A percentile compares a stretch with the other conserved stretches of the same genome.
These are phyloP conservation scores for Thereva unica DNA, from an alignment of 2,888 invertebrate genomes.

Conservation along the genomic window DNA sequence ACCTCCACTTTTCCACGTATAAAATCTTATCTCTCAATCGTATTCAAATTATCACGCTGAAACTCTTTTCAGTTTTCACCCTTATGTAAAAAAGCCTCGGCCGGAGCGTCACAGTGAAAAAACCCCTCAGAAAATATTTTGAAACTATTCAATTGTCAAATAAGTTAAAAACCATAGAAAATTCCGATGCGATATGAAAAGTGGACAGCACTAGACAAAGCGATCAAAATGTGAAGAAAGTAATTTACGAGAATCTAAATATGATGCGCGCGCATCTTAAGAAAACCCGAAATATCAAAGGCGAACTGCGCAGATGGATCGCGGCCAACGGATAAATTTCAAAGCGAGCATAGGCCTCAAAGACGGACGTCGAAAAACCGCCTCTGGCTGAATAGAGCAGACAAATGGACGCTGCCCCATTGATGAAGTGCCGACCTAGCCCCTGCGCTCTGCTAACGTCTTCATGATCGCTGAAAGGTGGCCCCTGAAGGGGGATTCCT, in stretches of 20 bases:
- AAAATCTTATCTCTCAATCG: too few relatives aligned
- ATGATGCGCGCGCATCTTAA: conserved; percentile 33
- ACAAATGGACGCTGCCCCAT: conserved; percentile 12
- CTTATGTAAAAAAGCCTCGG: too few relatives aligned
- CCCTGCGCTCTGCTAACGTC: neutral
- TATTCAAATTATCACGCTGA: too few relatives aligned
- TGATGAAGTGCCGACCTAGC: conserved; percentile 1
- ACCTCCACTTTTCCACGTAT: too few relatives aligned
- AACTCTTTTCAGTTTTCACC: too few relatives aligned
- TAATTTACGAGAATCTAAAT: conserved; percentile 27
- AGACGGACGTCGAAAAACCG: conserved; percentile 13
- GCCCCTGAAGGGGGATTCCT: conserved; percentile 17
- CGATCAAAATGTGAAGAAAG: conserved; percentile 12
- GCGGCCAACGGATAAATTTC: conserved; percentile 26
- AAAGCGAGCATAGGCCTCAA: neutral
- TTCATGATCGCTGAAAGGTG: conserved; percentile 16
- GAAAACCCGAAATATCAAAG: neutral
- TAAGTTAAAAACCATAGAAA: conserved; percentile 32
- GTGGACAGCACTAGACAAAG: conserved; percentile 23
- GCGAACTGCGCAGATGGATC: conserved; percentile 9
- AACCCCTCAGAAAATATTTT: conserved; percentile 21
- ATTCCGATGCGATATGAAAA: conserved; percentile 18
- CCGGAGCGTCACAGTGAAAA: too few relatives aligned
- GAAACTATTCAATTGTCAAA: conserved; percentile 32
- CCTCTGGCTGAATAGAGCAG: neutral